Conservation (phyloP, 2,888 invertebrate species). For the Parthenolecanium corni region DNA sequence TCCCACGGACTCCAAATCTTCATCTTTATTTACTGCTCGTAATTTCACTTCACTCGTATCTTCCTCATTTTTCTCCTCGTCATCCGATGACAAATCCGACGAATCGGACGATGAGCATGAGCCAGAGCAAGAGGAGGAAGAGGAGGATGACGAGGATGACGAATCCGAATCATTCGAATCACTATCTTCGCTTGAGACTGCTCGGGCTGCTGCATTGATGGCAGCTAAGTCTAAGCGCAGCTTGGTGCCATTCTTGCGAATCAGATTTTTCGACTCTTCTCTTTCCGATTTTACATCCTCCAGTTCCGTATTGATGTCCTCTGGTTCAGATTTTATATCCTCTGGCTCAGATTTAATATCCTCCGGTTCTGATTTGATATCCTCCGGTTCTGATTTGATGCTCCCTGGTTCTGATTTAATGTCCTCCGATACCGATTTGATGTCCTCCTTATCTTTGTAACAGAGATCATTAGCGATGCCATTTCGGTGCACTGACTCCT, state of each 20-base stretch:
- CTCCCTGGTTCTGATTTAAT: neutral
- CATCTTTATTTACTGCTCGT: no score
- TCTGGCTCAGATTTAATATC: no score
- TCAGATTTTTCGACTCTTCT: neutral
- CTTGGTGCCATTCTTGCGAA: neutral
- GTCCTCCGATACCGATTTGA: neutral
- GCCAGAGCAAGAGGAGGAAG: slow-evolving; percentile 1
- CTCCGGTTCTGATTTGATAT: no score
- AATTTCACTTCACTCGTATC: neutral
- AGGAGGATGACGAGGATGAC: slow-evolving; percentile 19
- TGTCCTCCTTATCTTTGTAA: neutral
- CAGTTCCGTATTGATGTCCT: neutral
- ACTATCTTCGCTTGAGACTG: neutral
- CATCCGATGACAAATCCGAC: neutral
- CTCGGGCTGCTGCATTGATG: no score
- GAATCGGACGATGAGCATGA: slow-evolving; percentile 16
- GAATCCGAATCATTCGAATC: slow-evolving; percentile 17
- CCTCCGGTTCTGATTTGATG: no score
- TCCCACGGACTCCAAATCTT: no score
- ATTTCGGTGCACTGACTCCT: neutral
- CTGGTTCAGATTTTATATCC: no score
- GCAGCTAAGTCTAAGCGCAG: no score
- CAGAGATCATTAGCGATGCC: neutral
- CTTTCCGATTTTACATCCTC: neutral
- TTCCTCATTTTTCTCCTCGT: neutral